Conservation (phyloP, 2,113 vertebrate species). For the Hemichromis elongatus region DNA sequence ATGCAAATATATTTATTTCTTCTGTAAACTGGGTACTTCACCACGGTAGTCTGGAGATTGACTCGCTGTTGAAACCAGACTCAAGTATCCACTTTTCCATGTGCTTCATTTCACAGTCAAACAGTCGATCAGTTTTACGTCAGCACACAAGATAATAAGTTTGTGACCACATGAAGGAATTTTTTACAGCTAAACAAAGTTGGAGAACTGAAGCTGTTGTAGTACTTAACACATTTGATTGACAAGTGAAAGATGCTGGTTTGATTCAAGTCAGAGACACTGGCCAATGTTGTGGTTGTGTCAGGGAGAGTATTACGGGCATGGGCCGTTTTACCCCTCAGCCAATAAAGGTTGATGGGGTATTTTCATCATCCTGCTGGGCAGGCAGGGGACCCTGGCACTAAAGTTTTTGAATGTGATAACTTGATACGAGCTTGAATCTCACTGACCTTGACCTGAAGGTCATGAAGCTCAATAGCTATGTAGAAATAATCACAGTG, state of each 20-base stretch:
- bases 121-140: neutral
- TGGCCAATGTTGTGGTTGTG: neutral
- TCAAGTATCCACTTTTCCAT: neutral
- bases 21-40: neutral
- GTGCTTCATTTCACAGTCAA: neutral
- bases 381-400: neutral
- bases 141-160: neutral
- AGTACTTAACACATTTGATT: neutral
- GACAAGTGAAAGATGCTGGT: neutral
- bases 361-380: accelerated
- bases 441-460: too few species aligned
- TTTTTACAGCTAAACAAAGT: neutral
- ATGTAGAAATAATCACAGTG: neutral
- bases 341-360: neutral
- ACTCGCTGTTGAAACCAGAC: neutral
- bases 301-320: neutral
- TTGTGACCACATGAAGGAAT: neutral
- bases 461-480: neutral
- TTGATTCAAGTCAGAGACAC: neutral
- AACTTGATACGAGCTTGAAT: neutral
- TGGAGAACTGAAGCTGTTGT: neutral
- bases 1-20: neutral
- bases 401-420: too few species aligned
- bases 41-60: neutral
- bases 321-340: neutral